Conservation (phyloP, 2,113 vertebrate genomes). For the Semicossyphus pulcher region DNA sequence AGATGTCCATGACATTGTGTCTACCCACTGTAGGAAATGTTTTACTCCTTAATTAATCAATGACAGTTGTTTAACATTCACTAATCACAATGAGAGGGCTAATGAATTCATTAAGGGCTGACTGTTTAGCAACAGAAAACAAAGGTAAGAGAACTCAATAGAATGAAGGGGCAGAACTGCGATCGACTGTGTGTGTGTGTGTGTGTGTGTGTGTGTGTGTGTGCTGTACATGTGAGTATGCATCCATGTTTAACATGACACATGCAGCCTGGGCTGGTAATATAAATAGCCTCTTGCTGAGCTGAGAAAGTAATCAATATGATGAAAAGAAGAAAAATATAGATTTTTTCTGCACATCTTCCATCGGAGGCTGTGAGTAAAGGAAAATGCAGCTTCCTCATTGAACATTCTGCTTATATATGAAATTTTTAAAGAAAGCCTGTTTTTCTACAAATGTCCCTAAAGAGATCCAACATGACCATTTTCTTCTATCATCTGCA, state of each 20-base stretch:
- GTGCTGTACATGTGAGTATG: neutral
- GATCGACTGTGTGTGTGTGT: neutral
- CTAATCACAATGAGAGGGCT: slow-evolving; percentile 2
- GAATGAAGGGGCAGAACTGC: no score
- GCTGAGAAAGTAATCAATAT: neutral
- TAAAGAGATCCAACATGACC: no score
- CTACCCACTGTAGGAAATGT: neutral
- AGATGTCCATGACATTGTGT: neutral
- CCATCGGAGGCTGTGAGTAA: neutral
- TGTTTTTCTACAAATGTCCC: no score
- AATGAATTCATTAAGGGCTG: neutral
- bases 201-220: neutral
- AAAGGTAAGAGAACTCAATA: neutral
- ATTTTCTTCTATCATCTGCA: no score
- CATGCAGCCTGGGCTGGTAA: neutral
- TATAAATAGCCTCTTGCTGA: neutral
- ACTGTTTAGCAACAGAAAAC: neutral
- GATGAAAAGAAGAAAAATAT: neutral
- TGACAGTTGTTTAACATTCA: slow-evolving; percentile 9
- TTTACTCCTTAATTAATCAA: slow-evolving; percentile 6
- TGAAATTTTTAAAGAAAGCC: neutral
- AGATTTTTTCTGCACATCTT: neutral
- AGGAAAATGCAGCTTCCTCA: neutral
- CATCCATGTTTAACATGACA: neutral
- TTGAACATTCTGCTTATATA: neutral